Percentiles rank a stretch among this genome's conserved stretches.
Conservation (phyloP, 2,113 vertebrate species). For the Eleginops maclovinus region DNA sequence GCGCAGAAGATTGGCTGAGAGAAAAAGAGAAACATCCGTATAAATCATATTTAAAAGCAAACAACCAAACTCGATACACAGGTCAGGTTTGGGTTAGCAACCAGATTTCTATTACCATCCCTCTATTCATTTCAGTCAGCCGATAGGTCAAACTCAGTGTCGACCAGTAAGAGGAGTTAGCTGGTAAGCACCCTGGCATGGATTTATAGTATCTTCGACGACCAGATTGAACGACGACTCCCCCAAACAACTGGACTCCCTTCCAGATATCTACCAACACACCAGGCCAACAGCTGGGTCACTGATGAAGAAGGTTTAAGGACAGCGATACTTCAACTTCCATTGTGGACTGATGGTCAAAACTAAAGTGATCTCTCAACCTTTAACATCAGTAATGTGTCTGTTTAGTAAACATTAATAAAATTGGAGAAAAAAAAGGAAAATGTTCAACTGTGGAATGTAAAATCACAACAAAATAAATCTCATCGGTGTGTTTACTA, state of each 20-base stretch:
- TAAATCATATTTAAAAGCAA: no score
- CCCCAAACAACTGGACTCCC: not conserved
- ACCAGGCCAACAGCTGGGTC: not conserved
- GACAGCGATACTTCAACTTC: constrained; percentile 69
- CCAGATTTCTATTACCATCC: not conserved
- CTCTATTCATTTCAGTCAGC: not conserved
- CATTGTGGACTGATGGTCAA: constrained; percentile 56
- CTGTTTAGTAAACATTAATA: constrained; percentile 74
- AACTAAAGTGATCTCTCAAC: constrained; percentile 56
- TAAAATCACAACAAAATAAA: constrained; percentile 82
- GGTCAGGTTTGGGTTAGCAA: no score
- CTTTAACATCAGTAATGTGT: constrained; percentile 81
- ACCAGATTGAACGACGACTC: not conserved
- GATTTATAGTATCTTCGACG: not conserved
- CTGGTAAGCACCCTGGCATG: not conserved
- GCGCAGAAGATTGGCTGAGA: no score
- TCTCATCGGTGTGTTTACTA: constrained; percentile 81
- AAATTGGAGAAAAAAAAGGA: constrained; percentile 57
- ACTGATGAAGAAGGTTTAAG: not conserved
- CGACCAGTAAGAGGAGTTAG: not conserved
- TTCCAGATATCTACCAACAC: not conserved
- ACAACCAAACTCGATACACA: no score
- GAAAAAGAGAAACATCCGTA: no score
- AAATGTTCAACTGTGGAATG: constrained; percentile 83
- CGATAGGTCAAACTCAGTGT: not conserved